Base-by-base conservation (phyloP, 2,113 vertebrate genomes). In the Nematolebias whitei region DNA sequence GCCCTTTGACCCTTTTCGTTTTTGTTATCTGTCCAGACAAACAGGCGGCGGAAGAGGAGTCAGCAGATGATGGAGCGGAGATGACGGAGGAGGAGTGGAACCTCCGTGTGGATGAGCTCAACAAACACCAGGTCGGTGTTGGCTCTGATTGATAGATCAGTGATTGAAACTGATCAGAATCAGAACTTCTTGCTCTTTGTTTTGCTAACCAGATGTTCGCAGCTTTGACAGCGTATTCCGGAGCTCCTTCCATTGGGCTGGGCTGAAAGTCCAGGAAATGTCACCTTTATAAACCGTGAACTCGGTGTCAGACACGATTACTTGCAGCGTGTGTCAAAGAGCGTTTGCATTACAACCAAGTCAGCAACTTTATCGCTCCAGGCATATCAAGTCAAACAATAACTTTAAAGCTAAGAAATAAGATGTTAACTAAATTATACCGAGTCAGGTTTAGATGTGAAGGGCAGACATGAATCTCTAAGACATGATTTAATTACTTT, bases 21-120 rank as follows among this genome's bases (percentile, higher is more conserved):
- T 29, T 2, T 51, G 0, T 55, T 77, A 35, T 82, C 32, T 83
- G 19, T 45, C n/a, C 92, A 93, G 95, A 93, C 76, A 93, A 93
- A 82, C 94, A 92, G 38, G 85, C 88, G 35, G 86, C 82, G 68
- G 71, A 83, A 39, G 86, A 89, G 65, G 93, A 90, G 76, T 83
- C 90, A 48, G 73, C 74, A 58, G 82, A 90, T 35, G 68, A 74
- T 24, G 92, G 87, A 23, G 89, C 92, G 41, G 92, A 94, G 80
- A 91, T 97, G 93, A 95, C 94, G n/a, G 96, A 97, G 85, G 96
- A 96, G 74, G 96, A 98, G 82, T 93, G 95, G 93, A 93, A 93
- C 74, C 94, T 93, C 77, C 95, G 96, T 0, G 89, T 95, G 78
- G 94, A 97, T 49, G 96, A 97, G 52, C 92, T 97, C 86, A 98